Base-by-base conservation (phyloP, 2,888 invertebrate genomes). In the Sicus ferrugineus region DNA sequence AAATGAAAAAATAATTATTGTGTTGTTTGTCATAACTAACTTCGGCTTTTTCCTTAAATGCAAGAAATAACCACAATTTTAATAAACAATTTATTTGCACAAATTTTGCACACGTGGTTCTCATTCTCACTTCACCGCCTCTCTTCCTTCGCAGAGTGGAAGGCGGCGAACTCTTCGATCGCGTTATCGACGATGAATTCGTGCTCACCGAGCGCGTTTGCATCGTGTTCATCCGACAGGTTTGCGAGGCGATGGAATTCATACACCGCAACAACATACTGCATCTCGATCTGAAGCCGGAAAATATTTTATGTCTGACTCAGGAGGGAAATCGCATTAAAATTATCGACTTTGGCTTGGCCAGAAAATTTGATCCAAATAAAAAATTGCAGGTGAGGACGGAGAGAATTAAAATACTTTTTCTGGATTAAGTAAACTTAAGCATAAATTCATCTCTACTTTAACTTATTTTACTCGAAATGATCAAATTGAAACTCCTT, bases 241-340 rank as follows among this genome's bases (percentile, higher is more conserved):
- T 99, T 75, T 98, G 98, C 85, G 98, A 98, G 84, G 99, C 98
- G 30, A 93, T 99, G 75, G 94, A 94, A 81, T 99, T 97, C 83
- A 97, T 99, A 80, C 99, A 99, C 83, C 90, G 93, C 70, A 95
- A 96, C 86, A 93, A 94, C 79, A 96, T 99, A 76, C 87, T 99
- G 68, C 99, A 99, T 87, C 89, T 99, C 68, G 99, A 99, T 83
- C 91, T 99, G 89, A 99, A 99, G 94, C 99, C 99, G 11, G 99
- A 99, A 86, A 99, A 99, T 86, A 97, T 99, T 77, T 89, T 99
- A 64, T 99, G 98, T 81, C 89, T 98, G 28, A 95, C 98, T 70
- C 93, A 94, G 83, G 91, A 95, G 64, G 98, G 98, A n/a, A 98
- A 99, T 87, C 90, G 98, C 76, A 96, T 99, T 79, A 99, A 99